These are phyloP conservation scores for Morinoia aosen DNA, from an alignment of 2,888 invertebrate genomes.

Conservation along the genomic window DNA sequence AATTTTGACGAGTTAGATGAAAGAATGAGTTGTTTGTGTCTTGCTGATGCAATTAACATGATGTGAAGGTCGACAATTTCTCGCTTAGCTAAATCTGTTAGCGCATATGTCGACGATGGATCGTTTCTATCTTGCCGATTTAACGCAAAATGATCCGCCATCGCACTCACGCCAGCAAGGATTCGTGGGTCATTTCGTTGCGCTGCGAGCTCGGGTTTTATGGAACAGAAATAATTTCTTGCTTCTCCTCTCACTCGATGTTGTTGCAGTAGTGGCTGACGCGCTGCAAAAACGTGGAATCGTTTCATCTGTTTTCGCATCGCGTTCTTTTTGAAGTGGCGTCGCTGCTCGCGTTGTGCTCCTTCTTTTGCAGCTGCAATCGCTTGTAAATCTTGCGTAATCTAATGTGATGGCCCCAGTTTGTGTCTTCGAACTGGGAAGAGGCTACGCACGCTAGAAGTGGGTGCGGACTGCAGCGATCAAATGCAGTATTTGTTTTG, in stretches of 20 bases:
- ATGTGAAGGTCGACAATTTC: not conserved
- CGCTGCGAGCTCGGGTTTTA: not conserved
- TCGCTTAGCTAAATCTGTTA: not conserved
- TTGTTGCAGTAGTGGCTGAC: not conserved
- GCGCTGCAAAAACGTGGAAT: not conserved
- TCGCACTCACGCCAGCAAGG: no score
- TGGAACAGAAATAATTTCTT: not conserved
- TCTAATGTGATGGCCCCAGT: not conserved
- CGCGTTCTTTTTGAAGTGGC: not conserved
- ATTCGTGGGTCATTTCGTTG: not conserved
- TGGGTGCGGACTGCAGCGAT: not conserved
- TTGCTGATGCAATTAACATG: not conserved
- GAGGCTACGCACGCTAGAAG: not conserved
- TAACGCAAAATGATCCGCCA: no score
- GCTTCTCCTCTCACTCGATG: not conserved
- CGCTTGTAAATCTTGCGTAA: not conserved
- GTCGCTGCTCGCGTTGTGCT: not conserved
- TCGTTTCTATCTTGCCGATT: no score
- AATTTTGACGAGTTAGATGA: no score
- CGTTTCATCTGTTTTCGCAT: not conserved
- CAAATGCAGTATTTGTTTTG: not conserved
- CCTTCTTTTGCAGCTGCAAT: not conserved
- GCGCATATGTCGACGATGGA: not conserved
- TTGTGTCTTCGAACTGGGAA: not conserved
- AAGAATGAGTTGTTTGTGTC: not conserved